phyloP scores from a whole-genome alignment of 2,888 invertebrate species.

The Eilema sororculum region DNA sequence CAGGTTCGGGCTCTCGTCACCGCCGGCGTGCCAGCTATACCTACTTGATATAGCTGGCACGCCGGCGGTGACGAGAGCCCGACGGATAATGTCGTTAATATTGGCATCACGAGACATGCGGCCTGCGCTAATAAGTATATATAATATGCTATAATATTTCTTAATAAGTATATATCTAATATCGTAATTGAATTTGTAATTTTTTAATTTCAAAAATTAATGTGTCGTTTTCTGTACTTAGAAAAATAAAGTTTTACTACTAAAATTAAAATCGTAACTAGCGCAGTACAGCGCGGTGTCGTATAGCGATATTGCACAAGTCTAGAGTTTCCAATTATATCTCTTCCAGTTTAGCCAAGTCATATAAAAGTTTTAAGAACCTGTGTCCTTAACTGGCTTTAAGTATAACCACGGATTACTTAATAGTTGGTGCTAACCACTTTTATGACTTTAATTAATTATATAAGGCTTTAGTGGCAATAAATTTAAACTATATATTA shows the following conservation, averaged over 20 bases:
- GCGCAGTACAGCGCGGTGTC: slow-evolving; percentile 47
- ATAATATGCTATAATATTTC: too few relatives aligned
- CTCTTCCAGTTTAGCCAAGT: slow-evolving; percentile 79
- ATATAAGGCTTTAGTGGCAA: too few relatives aligned
- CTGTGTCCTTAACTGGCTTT: slow-evolving; percentile 68
- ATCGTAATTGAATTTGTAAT: slow-evolving; percentile 1
- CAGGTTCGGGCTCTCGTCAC: too few relatives aligned
- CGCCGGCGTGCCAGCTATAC: too few relatives aligned
- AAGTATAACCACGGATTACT: slow-evolving; percentile 42
- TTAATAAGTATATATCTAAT: too few relatives aligned
- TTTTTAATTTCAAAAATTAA: slow-evolving; percentile 28
- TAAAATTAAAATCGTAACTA: slow-evolving; percentile 72
- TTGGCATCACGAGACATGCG: too few relatives aligned
- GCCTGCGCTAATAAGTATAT: too few relatives aligned
- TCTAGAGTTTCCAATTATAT: slow-evolving; percentile 84
- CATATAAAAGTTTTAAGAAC: slow-evolving; percentile 82
- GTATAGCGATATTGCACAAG: slow-evolving; percentile 58
- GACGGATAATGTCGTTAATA: too few relatives aligned
- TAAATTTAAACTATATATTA: not conserved
- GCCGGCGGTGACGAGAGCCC: too few relatives aligned
- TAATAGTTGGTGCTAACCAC: slow-evolving; percentile 26
- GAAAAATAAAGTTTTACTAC: slow-evolving; percentile 66
- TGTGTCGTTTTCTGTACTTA: slow-evolving; percentile 47
- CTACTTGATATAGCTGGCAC: too few relatives aligned
- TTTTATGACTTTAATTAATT: slow-evolving; percentile 54